Conservation (phyloP, 2,797 vertebrate species). For the Pristis pectinata region DNA sequence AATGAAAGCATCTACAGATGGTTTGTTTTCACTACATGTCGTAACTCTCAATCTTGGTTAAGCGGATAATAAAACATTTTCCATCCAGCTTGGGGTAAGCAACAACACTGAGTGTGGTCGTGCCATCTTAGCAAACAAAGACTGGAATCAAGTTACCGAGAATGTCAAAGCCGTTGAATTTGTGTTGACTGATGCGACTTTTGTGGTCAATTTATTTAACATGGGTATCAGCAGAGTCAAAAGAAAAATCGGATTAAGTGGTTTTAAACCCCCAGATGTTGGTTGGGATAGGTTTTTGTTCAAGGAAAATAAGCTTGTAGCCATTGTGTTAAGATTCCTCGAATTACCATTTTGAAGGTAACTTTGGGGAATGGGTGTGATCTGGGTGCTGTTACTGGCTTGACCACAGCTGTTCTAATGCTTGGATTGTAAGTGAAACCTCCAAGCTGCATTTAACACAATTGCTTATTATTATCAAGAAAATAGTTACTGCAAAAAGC, state of each 20-base stretch:
- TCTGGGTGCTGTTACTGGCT: conserved; percentile 16
- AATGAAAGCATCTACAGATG: not conserved
- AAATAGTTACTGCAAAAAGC: conserved; percentile 75
- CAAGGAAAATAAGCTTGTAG: too few relatives aligned
- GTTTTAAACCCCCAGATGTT: not conserved
- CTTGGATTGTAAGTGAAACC: conserved; percentile 58
- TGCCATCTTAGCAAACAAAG: conserved; percentile 46
- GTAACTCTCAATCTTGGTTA: not conserved
- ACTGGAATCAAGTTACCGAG: conserved; percentile 58
- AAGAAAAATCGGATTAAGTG: not conserved
- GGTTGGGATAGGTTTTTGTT: not conserved
- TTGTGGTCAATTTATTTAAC: conserved; percentile 64
- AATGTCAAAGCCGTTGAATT: conserved; percentile 60
- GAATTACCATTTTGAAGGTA: not conserved
- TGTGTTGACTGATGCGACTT: conserved; percentile 59
- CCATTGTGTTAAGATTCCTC: not conserved
- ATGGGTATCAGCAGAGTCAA: conserved; percentile 56
- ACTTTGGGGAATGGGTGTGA: not conserved
- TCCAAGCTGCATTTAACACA: conserved; percentile 74
- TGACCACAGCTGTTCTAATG: conserved; percentile 58
- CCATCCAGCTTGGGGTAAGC: not conserved
- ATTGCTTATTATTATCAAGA: conserved; percentile 66
- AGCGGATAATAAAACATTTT: not conserved
- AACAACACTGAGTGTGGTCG: not conserved
- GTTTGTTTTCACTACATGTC: not conserved